These are phyloP conservation scores for Fulmarus glacialis DNA, from an alignment of 2,113 vertebrate species.

Conservation along the genomic window DNA sequence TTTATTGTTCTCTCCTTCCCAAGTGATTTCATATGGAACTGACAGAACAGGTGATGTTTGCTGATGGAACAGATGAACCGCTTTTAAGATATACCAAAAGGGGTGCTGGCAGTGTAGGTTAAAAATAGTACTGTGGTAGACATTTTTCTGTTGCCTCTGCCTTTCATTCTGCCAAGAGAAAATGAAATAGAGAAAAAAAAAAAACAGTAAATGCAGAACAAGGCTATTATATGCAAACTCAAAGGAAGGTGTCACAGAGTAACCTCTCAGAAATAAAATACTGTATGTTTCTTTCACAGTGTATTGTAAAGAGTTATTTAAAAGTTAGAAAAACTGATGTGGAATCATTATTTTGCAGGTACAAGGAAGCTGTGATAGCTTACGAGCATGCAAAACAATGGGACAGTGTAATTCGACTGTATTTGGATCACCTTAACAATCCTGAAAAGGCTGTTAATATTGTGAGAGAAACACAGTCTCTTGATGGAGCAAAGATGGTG, in stretches of 20 bases:
- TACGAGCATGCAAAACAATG: conserved; percentile 94
- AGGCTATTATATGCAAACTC: not conserved
- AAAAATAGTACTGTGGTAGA: not conserved
- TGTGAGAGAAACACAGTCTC: conserved; percentile 92
- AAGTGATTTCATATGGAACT: not conserved
- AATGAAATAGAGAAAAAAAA: not conserved
- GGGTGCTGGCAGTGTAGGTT: not conserved
- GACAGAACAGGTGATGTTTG: not conserved
- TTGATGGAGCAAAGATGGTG: conserved; percentile 98
- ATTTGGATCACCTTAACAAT: conserved; percentile 93
- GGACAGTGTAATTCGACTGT: conserved; percentile 90
- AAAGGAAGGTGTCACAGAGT: not conserved
- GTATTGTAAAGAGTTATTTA: not conserved
- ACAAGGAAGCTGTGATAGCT: conserved; percentile 87
- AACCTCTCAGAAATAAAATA: not conserved
- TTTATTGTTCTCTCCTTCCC: not conserved
- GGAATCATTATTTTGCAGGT: conserved; percentile 71
- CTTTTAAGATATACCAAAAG: not conserved
- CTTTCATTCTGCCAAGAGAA: not conserved
- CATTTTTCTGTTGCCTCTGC: not conserved
- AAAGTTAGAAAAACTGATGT: not conserved
- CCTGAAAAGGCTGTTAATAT: conserved; percentile 91
- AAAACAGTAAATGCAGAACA: not conserved
- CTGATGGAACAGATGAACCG: not conserved
- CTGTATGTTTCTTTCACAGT: not conserved